These are phyloP conservation scores for Salvelinus sp. DNA, from an alignment of 2,113 vertebrate genomes.

Conservation along the genomic window DNA sequence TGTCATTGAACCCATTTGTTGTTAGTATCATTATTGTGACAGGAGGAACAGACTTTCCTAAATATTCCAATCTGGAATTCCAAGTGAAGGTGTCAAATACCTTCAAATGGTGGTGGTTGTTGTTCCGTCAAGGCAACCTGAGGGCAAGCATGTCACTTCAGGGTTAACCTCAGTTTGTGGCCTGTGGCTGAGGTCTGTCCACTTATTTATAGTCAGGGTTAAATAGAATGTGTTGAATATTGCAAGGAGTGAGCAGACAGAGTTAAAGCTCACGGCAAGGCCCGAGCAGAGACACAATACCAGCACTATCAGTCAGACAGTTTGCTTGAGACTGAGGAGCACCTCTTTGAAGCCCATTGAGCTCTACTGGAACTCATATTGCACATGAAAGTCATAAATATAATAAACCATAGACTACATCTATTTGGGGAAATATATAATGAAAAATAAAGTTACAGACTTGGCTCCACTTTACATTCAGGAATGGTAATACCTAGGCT, in stretches of 20 bases:
- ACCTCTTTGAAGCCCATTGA: no score
- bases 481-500: no score
- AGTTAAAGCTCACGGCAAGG: neutral
- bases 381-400: no score
- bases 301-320: neutral
- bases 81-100: constrained; percentile 44
- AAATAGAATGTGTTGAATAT: constrained; percentile 67
- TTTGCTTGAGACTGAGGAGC: no score
- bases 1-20: neutral
- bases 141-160: constrained; percentile 44
- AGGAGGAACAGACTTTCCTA: constrained; percentile 27
- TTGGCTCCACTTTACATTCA: no score
- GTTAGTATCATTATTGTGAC: neutral
- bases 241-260: constrained; percentile 42
- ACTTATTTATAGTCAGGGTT: constrained; percentile 66
- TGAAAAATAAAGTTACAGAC: no score
- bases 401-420: no score
- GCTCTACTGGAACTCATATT: no score
- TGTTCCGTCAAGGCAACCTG: constrained; percentile 20
- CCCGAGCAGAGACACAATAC: neutral
- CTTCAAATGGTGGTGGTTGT: constrained; percentile 48
- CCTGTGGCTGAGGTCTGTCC: constrained; percentile 2
- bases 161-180: constrained; percentile 48
- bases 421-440: no score
- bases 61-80: constrained; percentile 34